phyloP scores from a whole-genome alignment of 2,797 vertebrate genomes.

The Chaetodon trifasciatus region DNA sequence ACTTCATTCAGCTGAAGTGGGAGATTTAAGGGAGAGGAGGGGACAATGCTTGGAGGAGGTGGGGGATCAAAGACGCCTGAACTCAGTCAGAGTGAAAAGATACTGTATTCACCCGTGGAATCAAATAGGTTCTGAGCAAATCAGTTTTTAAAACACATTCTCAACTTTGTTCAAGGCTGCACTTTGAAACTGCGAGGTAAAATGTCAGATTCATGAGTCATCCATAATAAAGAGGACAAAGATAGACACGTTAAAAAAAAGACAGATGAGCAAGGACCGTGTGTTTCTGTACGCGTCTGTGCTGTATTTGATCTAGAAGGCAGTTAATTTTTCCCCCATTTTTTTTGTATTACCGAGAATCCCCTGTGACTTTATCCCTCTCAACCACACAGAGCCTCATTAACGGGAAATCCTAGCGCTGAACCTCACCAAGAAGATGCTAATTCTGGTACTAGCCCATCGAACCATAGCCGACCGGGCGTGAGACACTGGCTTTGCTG shows the following conservation, averaged over 20 bases:
- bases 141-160: constrained; percentile 42
- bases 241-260: constrained; percentile 44
- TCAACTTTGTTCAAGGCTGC: constrained; percentile 48
- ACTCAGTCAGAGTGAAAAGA: constrained; percentile 34
- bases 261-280: constrained; percentile 38
- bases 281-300: constrained; percentile 39
- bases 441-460: constrained; percentile 80
- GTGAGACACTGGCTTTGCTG: constrained; percentile 61
- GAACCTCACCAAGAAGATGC: constrained; percentile 71
- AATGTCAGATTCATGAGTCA: constrained; percentile 59
- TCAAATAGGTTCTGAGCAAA: constrained; percentile 39
- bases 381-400: constrained; percentile 77
- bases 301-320: constrained; percentile 58
- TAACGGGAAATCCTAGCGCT: constrained; percentile 81
- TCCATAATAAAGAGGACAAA: constrained; percentile 47
- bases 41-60: constrained; percentile 40
- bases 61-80: constrained; percentile 56
- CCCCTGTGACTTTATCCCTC: constrained; percentile 70
- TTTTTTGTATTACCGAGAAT: constrained; percentile 49
- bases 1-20: constrained; percentile 52
- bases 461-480: constrained; percentile 69
- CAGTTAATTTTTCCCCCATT: constrained; percentile 40
- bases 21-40: constrained; percentile 47
- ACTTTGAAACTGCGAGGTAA: constrained; percentile 38
- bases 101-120: constrained; percentile 18